Evolutionary conservation across 2,888 invertebrate genomes (phyloP).

Genomic region (Eupithecia pulchellata): DNA sequence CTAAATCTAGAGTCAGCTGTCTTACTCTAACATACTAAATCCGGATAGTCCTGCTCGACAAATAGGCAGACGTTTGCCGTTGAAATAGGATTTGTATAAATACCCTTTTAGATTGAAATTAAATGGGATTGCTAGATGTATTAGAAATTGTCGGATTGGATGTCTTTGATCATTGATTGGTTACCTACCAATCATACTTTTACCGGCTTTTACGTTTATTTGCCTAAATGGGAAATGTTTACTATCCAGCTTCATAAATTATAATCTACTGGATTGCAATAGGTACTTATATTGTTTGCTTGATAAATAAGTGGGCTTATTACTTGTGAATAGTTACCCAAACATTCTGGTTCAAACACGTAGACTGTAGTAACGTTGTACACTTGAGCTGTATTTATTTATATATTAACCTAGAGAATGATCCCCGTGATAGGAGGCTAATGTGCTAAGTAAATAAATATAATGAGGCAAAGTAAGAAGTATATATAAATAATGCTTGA

Average conservation of each 20-base stretch:
- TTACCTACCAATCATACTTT: background rate
- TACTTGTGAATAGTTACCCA: no score
- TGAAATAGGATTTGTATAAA: conserved; percentile 32
- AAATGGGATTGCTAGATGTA: conserved; percentile 4
- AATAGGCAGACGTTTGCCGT: conserved; percentile 34
- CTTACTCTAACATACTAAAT: conserved; percentile 35
- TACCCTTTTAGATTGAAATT: conserved; percentile 20
- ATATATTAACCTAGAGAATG: no score
- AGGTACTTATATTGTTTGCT: no score
- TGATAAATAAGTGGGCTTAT: no score
- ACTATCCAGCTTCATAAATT: background rate
- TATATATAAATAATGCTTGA: no score
- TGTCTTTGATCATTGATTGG: background rate
- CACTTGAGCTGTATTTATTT: no score
- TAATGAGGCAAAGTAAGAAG: no score
- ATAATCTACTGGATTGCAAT: no score
- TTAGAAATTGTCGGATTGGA: conserved; percentile 1
- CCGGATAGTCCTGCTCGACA: conserved; percentile 37
- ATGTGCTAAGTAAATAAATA: no score
- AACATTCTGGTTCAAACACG: no score
- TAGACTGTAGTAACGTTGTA: no score
- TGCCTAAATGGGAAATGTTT: background rate
- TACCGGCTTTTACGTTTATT: background rate
- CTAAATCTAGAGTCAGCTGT: conserved; percentile 36
- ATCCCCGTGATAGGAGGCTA: no score